Conservation (phyloP, 2,888 invertebrate species). For the Sarcophaga variegata region DNA sequence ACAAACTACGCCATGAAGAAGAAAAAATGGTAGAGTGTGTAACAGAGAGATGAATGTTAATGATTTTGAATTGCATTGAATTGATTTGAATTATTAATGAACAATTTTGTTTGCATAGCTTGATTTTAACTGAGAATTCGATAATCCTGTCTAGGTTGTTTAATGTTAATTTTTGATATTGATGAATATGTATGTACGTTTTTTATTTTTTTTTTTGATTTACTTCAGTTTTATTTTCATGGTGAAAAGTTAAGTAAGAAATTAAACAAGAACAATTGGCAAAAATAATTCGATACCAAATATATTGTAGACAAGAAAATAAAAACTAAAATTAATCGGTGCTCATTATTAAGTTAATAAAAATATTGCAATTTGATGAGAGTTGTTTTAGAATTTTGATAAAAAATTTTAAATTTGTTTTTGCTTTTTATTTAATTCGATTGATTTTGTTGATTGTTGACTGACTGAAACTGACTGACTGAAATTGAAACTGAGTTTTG, state of each 20-base stretch:
- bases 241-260: slow-evolving; percentile 45
- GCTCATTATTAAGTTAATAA: slow-evolving; percentile 59
- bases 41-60: slow-evolving; percentile 49
- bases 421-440: slow-evolving; percentile 68
- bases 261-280: slow-evolving; percentile 52
- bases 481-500: slow-evolving; percentile 65
- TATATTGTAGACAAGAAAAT: slow-evolving; percentile 11
- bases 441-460: slow-evolving; percentile 64
- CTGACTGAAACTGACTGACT: slow-evolving; percentile 66
- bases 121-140: slow-evolving; percentile 23
- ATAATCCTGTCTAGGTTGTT: slow-evolving; percentile 17
- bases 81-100: slow-evolving; percentile 21
- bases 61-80: slow-evolving; percentile 18
- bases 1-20: slow-evolving; percentile 55
- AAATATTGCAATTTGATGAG: slow-evolving; percentile 70
- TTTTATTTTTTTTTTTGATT: slow-evolving; percentile 6
- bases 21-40: slow-evolving; percentile 54
- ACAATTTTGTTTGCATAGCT: slow-evolving; percentile 21
- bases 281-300: slow-evolving; percentile 41
- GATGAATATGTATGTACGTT: slow-evolving; percentile 37
- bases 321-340: slow-evolving; percentile 55
- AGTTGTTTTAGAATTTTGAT: slow-evolving; percentile 72
- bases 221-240: slow-evolving; percentile 33
- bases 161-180: slow-evolving; percentile 33
- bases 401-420: slow-evolving; percentile 36